Evolutionary conservation across 2,113 vertebrate genomes (phyloP).

Genomic region (Nerophis ophidion): DNA sequence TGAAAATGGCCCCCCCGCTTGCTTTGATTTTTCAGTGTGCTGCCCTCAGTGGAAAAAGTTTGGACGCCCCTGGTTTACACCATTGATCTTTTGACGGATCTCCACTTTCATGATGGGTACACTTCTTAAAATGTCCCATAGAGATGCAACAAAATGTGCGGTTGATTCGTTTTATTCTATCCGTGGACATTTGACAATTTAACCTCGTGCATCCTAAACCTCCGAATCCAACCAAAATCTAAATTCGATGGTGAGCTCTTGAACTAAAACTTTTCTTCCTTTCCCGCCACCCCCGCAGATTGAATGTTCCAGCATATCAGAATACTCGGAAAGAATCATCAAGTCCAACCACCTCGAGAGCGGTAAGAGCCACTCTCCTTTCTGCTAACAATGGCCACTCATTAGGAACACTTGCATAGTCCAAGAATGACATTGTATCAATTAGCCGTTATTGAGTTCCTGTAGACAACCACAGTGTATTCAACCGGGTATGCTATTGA

Average conservation of each 20-base stretch:
- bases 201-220: neutral
- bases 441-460: too few species aligned
- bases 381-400: neutral
- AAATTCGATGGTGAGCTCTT: neutral
- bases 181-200: slow-evolving; percentile 30
- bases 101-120: neutral
- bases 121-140: slow-evolving; percentile 8
- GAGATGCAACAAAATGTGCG: slow-evolving; percentile 7
- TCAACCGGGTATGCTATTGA: too few species aligned
- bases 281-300: slow-evolving; percentile 72
- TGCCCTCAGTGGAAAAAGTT: too few species aligned
- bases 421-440: neutral
- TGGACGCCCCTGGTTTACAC: too few species aligned
- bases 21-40: too few species aligned
- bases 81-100: slow-evolving; percentile 21
- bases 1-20: too few species aligned
- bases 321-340: slow-evolving; percentile 98
- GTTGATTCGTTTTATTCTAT: neutral
- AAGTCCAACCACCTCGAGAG: slow-evolving; percentile 95
- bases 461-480: too few species aligned
- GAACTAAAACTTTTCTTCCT: slow-evolving; percentile 14
- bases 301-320: slow-evolving; percentile 97
- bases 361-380: slow-evolving; percentile 73
- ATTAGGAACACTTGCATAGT: too few species aligned
- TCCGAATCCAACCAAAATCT: slow-evolving; percentile 22